phyloP scores from a whole-genome alignment of 1,140 invertebrate species.

The Choristoneura fumiferana region DNA sequence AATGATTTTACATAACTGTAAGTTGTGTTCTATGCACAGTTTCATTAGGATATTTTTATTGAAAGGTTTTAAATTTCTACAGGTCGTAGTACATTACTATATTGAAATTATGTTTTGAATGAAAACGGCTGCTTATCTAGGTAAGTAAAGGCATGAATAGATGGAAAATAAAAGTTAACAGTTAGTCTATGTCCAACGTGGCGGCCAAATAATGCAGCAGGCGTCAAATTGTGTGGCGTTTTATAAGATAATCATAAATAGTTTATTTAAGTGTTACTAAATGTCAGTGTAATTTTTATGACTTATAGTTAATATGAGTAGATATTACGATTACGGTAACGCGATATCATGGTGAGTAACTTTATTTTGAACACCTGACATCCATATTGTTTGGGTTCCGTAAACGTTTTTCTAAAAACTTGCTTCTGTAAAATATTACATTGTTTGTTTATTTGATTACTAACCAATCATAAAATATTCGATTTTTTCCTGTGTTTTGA shows the following conservation, averaged over 20 bases:
- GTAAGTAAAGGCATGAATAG: conserved; percentile 1
- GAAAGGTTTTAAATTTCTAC: too few species aligned
- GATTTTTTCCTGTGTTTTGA: conserved; percentile 24
- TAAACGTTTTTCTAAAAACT: conserved; percentile 53
- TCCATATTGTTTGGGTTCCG: conserved; percentile 67
- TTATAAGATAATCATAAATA: conserved; percentile 62
- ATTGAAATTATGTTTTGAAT: neutral
- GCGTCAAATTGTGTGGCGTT: conserved; percentile 71
- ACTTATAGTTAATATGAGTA: conserved; percentile 73
- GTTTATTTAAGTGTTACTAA: conserved; percentile 51
- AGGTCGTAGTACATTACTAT: neutral
- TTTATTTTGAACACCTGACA: conserved; percentile 44
- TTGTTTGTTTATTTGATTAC: conserved; percentile 27
- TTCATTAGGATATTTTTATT: too few species aligned
- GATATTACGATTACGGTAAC: conserved; percentile 78
- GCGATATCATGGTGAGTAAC: conserved; percentile 76
- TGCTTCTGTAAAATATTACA: conserved; percentile 37
- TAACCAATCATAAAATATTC: conserved; percentile 26
- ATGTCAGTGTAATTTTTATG: conserved; percentile 55
- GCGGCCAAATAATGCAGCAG: conserved; percentile 53
- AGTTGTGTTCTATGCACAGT: too few species aligned
- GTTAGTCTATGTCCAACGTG: conserved; percentile 73
- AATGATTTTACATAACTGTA: too few species aligned
- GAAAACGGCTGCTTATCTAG: neutral
- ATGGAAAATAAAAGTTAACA: conserved; percentile 18